phyloP scores from a whole-genome alignment of 2,797 vertebrate genomes.

The Pseudocheirus occidentalis region DNA sequence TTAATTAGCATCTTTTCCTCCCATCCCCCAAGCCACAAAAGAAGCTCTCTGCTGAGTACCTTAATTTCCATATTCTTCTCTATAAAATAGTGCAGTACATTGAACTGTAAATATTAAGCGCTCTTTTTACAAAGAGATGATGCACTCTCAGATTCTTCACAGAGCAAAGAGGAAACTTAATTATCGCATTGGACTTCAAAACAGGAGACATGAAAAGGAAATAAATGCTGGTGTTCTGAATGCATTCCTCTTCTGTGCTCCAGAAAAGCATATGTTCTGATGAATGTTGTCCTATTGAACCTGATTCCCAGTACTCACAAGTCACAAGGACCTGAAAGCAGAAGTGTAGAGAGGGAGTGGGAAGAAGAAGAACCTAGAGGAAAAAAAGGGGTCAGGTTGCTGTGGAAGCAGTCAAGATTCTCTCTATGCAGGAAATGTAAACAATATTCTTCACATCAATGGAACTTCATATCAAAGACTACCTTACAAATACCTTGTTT shows the following conservation, averaged over 20 bases:
- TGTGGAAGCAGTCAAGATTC: background rate
- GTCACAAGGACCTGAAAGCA: slow-evolving; percentile 20
- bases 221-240: slow-evolving; percentile 29
- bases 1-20: slow-evolving; percentile 8
- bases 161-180: slow-evolving; percentile 59
- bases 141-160: slow-evolving; percentile 30
- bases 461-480: slow-evolving; percentile 23
- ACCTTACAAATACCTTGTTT: slow-evolving; percentile 9
- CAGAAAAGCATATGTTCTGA: slow-evolving; percentile 2
- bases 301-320: background rate
- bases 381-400: background rate
- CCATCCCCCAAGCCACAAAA: slow-evolving; percentile 19
- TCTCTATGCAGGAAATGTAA: background rate
- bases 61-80: slow-evolving; percentile 43
- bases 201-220: slow-evolving; percentile 48
- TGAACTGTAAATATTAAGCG: slow-evolving; percentile 60
- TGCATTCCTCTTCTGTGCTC: slow-evolving; percentile 13
- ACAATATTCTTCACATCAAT: background rate
- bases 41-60: slow-evolving; percentile 36
- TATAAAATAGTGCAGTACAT: slow-evolving; percentile 15
- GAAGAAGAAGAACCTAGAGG: background rate
- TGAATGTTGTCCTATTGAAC: slow-evolving; percentile 8
- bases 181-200: slow-evolving; percentile 61
- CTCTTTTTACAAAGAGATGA: slow-evolving; percentile 51
- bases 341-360: background rate